Percentiles rank a stretch among this genome's conserved stretches.
Evolutionary conservation across 2,113 vertebrate species (phyloP).

Genomic region (chimpanzee (Pan troglodytes)): DNA sequence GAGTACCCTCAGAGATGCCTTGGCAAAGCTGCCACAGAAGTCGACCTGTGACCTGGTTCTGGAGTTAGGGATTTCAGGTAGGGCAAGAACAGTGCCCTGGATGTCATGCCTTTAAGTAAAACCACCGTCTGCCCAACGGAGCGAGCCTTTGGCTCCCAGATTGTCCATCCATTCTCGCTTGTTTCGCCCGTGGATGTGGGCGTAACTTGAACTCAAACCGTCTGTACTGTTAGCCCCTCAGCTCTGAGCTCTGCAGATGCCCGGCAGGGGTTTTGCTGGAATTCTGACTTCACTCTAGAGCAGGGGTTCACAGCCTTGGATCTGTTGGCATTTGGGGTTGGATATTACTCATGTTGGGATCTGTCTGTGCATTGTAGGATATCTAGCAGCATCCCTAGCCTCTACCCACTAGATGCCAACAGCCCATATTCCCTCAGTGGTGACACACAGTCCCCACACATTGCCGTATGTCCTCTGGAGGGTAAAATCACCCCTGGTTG

Average conservation of each 20-base stretch:
- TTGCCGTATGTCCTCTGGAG: background rate
- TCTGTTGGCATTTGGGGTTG: background rate
- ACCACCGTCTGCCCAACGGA: accelerated
- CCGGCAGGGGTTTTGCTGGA: background rate
- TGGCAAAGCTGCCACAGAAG: background rate
- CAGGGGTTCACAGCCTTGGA: background rate
- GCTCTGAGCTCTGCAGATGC: background rate
- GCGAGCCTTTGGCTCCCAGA: background rate
- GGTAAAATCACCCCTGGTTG: accelerated
- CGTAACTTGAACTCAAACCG: background rate
- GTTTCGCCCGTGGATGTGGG: background rate
- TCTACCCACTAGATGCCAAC: background rate
- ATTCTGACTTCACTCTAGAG: background rate
- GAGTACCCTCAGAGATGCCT: background rate
- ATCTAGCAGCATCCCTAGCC: background rate
- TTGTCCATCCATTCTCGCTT: accelerated
- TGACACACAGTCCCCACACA: background rate
- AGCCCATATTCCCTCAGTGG: background rate
- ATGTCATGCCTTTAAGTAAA: background rate
- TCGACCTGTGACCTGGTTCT: background rate
- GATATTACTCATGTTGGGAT: background rate
- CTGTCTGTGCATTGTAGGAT: background rate
- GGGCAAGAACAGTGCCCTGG: background rate
- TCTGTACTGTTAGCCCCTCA: background rate
- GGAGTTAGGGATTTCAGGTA: background rate